Conservation (phyloP, 2,797 vertebrate species). For the Melanogrammus aeglefinus region DNA sequence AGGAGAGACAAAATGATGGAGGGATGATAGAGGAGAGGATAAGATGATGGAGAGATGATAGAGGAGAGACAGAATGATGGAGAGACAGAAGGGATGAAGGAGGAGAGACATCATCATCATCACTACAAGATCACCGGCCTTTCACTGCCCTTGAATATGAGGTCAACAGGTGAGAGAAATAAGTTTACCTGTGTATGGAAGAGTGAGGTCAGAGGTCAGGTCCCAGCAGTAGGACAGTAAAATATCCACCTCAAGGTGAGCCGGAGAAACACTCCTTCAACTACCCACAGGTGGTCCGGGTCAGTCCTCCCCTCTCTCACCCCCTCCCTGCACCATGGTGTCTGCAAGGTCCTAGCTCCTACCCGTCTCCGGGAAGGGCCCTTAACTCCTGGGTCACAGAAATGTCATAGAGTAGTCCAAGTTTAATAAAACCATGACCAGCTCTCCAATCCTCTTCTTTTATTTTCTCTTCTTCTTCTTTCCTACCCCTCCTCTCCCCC, state of each 20-base stretch:
- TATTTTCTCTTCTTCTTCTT: neutral
- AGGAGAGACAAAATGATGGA: neutral
- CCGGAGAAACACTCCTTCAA: neutral
- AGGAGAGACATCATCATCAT: neutral
- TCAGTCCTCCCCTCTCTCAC: neutral
- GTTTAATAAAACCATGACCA: neutral
- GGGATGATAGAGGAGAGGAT: neutral
- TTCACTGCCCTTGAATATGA: neutral
- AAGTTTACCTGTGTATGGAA: neutral
- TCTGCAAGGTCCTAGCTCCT: neutral
- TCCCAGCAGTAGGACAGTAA: neutral
- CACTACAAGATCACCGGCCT: no score
- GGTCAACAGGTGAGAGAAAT: slow-evolving; percentile 1
- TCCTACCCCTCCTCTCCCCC: neutral
- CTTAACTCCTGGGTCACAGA: neutral
- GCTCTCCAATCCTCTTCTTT: neutral
- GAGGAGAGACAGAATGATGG: neutral
- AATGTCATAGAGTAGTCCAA: neutral
- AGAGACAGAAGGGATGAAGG: neutral
- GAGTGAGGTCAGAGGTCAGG: neutral
- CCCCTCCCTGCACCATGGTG: neutral
- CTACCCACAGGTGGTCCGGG: neutral
- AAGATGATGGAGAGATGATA: no score
- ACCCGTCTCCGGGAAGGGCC: neutral
- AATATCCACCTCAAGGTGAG: neutral